Evolutionary conservation across 2,113 vertebrate species (phyloP), one percentile per base, ranked within the genome.

Genomic region (Vulpes lagopus): DNA sequence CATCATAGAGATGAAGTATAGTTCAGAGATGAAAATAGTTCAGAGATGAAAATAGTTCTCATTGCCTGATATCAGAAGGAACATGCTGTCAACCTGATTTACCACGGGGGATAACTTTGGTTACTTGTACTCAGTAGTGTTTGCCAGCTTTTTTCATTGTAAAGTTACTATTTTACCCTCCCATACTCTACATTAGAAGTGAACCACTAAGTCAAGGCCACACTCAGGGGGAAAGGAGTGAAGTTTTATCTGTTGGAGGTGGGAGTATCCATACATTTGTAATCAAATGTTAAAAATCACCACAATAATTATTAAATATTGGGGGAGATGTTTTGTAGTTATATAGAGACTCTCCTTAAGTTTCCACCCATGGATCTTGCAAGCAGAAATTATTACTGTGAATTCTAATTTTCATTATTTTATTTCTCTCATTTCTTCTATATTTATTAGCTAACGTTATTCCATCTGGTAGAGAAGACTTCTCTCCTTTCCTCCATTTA

Each of bases 401-500:
- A 30, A 7, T 9, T 67, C 27, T 76, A 35, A 62, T 91, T 15
- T 3, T 5, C 0, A 53, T 49, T 67, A 59, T 35, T 65, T 84
- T 57, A 49, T 65, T 65, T 85, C 10, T 0, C 43, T 89, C 7
- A 69, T 30, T 76, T 92, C 16, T n/a, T 92, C 55, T 65, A 3
- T 43, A 55, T 59, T 79, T 91, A 49, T 89, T 89, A 57, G 89
- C 27, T 89, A 62, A n/a, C 59, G 57, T 59, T 76, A 19, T 96
- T 81, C 55, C n/a, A 80, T 94, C 35, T 81, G 7, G 38, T 82
- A 19, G 73, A 51, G 35, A 94, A 55, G 23, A 38, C 30, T 51
- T 94, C 35, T 92, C 20, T 73, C 49, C 25, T 78, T n/a, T n/a
- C 11, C 11, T 60, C 8, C 16, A 87, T 76, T 84, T 85, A 74